A percentile compares a stretch with the other conserved stretches of the same genome.
Conservation (phyloP, 1,140 invertebrate genomes). For the Magallana angulata region DNA sequence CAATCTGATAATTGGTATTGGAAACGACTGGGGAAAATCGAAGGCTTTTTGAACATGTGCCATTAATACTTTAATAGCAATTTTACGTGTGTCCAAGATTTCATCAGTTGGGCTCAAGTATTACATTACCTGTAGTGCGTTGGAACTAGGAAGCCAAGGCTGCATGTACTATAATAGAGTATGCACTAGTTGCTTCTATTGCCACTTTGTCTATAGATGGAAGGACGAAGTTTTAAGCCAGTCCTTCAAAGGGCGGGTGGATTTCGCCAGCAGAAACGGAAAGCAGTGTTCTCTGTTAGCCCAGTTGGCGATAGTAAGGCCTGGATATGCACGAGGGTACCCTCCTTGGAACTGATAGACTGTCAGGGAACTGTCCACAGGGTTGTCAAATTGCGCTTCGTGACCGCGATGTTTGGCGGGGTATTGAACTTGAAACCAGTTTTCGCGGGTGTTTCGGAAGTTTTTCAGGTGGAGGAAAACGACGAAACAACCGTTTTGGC, state of each 20-base stretch:
- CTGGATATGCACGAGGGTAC: constrained; percentile 1
- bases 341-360: constrained; percentile 27
- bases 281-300: background rate
- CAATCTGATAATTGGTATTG: constrained; percentile 20
- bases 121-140: too few species aligned
- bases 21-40: constrained; percentile 9
- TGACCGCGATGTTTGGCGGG: background rate
- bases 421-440: constrained; percentile 3
- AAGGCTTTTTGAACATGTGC: constrained; percentile 12
- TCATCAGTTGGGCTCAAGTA: too few species aligned
- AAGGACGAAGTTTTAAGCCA: background rate
- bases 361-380: background rate
- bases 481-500: background rate
- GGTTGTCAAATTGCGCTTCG: background rate
- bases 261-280: constrained; percentile 9
- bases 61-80: constrained; percentile 1
- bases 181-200: too few species aligned
- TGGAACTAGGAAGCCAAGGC: too few species aligned
- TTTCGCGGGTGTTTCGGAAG: background rate
- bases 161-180: too few species aligned
- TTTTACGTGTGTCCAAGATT: background rate
- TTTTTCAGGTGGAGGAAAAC: background rate
- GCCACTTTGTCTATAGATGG: background rate
- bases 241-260: background rate
- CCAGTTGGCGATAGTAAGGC: background rate